Evolutionary conservation across 2,888 invertebrate species (phyloP), one percentile per base, ranked within the genome.

Genomic region (Bruchidius siliquastri): DNA sequence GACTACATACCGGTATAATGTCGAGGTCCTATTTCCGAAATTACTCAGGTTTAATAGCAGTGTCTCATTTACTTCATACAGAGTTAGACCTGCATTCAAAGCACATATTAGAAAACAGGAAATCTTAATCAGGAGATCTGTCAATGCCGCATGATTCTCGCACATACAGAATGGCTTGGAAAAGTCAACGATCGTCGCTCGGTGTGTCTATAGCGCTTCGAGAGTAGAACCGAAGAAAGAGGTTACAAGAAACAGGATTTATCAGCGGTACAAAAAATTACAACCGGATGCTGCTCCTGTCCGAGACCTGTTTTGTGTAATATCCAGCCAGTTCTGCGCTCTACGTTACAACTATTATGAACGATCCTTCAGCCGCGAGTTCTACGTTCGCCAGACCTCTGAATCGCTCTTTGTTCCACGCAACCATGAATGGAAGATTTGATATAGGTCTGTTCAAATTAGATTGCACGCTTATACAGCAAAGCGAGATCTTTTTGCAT

Each of bases 181-280:
- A 49, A 49, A 49, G 49, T 49, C 49, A 49, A 49, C 49, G 49
- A 1, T 49, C 49, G 8, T 13, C 49, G 49, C 13, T 49, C 18
- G 10, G 1, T 13, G 49, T 49, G 49, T 49, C 49, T 49, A 49
- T 49, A 49, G 13, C 6, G 49, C 49, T 49, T 49, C 49, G 49
- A 49, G 49, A 49, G 49, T 13, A 49, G 49, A 49, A 49, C 22
- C 22, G 68, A 69, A 70, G 49, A 69, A 67, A 68, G 72, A 73
- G 74, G 74, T 72, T 74, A 72, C 72, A 72, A 76, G 72, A 76
- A 76, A 76, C 76, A 76, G 74, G 75, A 76, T 76, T 76, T 73
- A 72, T 70, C 68, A 76, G 73, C 22, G 72, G 71, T 68, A 76
- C 71, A 49, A 72, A 76, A 76, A 75, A 75, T 68, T 72, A 68